Conservation (phyloP, 2,113 vertebrate species). For the Laticauda colubrina region DNA sequence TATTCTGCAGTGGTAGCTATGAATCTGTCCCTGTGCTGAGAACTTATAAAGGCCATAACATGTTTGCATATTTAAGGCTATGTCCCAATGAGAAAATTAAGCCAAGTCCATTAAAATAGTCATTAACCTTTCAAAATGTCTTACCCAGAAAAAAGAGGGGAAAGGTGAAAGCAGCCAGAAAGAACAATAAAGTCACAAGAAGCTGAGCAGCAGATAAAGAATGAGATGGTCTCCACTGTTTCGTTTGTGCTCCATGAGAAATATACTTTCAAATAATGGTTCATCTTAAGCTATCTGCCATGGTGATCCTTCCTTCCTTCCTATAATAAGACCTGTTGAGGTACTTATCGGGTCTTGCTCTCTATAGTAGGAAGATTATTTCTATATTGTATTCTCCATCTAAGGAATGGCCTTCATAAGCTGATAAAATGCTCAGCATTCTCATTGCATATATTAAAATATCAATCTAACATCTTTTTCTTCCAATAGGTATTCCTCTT, state of each 20-base stretch:
- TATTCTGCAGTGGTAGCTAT: neutral
- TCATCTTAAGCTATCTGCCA: neutral
- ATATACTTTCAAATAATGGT: neutral
- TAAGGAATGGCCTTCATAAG: neutral
- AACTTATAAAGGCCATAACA: slow-evolving; percentile 21
- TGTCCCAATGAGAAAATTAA: slow-evolving; percentile 27
- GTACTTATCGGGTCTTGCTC: neutral
- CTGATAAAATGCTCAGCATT: neutral
- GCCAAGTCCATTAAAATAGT: slow-evolving; percentile 28
- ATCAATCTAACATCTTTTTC: neutral
- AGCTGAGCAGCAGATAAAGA: neutral
- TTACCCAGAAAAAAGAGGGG: slow-evolving; percentile 13
- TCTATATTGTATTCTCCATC: neutral
- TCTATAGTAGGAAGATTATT: neutral
- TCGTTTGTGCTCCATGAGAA: neutral
- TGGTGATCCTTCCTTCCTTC: neutral
- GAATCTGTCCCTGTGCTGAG: slow-evolving; percentile 23
- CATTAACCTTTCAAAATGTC: slow-evolving; percentile 37
- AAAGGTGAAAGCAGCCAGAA: neutral
- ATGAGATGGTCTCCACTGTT: neutral
- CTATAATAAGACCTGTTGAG: neutral
- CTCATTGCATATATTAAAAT: neutral
- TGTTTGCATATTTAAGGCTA: slow-evolving; percentile 31
- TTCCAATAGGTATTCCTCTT: neutral
- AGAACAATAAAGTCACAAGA: slow-evolving; percentile 12